These are phyloP conservation scores for Cotesia congregata DNA, from an alignment of 2,888 invertebrate species.

Conservation along the genomic window DNA sequence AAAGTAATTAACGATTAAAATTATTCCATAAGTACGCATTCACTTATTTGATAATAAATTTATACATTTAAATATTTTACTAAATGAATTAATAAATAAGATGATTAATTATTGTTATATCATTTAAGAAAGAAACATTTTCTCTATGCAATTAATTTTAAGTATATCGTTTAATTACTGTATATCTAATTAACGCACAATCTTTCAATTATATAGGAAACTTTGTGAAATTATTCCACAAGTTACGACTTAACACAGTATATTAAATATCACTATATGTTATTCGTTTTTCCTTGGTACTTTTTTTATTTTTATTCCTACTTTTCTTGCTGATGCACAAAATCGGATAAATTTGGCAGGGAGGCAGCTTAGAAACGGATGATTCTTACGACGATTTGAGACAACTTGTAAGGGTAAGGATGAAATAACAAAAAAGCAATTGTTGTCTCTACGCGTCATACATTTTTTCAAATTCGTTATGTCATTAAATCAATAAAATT, in stretches of 20 bases:
- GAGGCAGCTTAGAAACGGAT: slow-evolving; percentile 76
- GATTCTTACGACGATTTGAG: slow-evolving; percentile 79
- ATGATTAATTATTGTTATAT: background rate
- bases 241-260: background rate
- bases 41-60: background rate
- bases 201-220: background rate
- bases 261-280: background rate
- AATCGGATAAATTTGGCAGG: slow-evolving; percentile 67
- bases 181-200: background rate
- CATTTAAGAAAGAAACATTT: slow-evolving; percentile 2
- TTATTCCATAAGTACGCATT: slow-evolving; percentile 23
- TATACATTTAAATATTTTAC: background rate
- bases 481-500: background rate
- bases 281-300: background rate
- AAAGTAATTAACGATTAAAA: slow-evolving; percentile 29
- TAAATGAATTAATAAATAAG: background rate
- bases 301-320: slow-evolving; percentile 4
- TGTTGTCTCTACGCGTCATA: slow-evolving; percentile 32
- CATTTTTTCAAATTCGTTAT: background rate
- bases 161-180: background rate
- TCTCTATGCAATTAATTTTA: background rate
- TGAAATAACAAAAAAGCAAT: slow-evolving; percentile 15
- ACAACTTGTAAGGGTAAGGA: slow-evolving; percentile 75
- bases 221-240: background rate
- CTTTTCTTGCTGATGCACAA: slow-evolving; percentile 20